Evolutionary conservation across 2,888 invertebrate species (phyloP), one percentile per base, ranked within the genome.

Genomic region (Agrilus biguttatus): DNA sequence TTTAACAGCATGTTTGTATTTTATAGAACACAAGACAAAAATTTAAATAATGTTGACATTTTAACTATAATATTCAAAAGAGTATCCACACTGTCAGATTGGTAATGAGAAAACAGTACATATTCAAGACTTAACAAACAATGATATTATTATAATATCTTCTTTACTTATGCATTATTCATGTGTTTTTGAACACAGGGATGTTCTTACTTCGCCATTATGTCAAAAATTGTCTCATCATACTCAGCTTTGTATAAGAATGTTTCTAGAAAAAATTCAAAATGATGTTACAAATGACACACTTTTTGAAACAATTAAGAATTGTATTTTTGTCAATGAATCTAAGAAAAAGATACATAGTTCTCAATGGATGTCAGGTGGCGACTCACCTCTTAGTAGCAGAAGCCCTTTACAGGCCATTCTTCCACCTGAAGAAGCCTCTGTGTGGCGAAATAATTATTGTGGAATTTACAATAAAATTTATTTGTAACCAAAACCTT

Each of bases 121-220:
- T 42, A 42, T 57, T n/a, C 46, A 41, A 33, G 57, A 59, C 35
- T 40, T 59, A 32, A 44, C 53, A 13, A 28, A 41, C 21, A 39
- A 39, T 6, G 58, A 60, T 43, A 43, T 62, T 12, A 47, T 51
- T 33, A 44, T 52, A 14, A 45, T 62, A 28, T 59, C 56, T 17
- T 62, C 63, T 5, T 49, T 65, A n/a, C 47, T 66, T 40, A 49
- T 66, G 53, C 63, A 66, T 50, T 65, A 61, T 48, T 60, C 61
- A 10, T 65, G 63, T 46, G 56, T 65, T 32, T 49, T 58, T 40
- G 62, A 64, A 44, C 52, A 60, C 45, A 52, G 60, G 44, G 59
- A 61, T 42, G 53, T 54, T n/a, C 52, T 66, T 17, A 65, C 62
- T 10, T 54, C 56, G 2, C 63, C 64, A 10, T 50, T 65, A 43